These are phyloP conservation scores for cat (Felis catus) DNA, from an alignment of 2,113 vertebrate genomes.

Conservation along the genomic window F.catus_Fca126_mat1.0 CM031414.1:117733501-117734000, in stretches of 20 bases:
- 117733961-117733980: background rate
- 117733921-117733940: background rate
- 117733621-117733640: conserved; percentile 52
- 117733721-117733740: conserved; percentile 45
- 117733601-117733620: conserved; percentile 5
- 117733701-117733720: conserved; percentile 42
- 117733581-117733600: background rate
- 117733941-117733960: background rate
- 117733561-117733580: background rate
- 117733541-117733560: background rate
- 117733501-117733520: background rate
- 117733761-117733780: conserved; percentile 59
- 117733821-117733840: background rate
- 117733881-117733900: conserved; percentile 40
- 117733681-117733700: conserved; percentile 1
- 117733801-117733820: conserved; percentile 35
- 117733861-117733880: conserved; percentile 35
- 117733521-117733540: background rate
- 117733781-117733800: conserved; percentile 16
- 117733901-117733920: background rate
- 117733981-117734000: background rate
- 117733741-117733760: conserved; percentile 51
- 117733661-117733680: background rate
- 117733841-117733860: conserved; percentile 37
- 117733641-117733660: conserved; percentile 32